Conservation (phyloP, 2,113 vertebrate species). For the Oenanthe oenanthe region DNA sequence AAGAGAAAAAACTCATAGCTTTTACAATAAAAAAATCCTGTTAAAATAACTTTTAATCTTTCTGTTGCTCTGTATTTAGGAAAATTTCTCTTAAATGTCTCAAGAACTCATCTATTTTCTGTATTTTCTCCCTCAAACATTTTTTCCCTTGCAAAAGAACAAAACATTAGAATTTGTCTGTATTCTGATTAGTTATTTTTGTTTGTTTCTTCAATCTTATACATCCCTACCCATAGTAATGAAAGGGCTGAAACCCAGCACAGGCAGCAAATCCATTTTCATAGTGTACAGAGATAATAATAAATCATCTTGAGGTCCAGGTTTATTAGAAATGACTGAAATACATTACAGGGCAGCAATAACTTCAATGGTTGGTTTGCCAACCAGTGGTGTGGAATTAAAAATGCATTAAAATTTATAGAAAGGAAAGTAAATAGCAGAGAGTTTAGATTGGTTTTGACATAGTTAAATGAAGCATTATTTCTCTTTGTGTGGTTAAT, state of each 20-base stretch:
- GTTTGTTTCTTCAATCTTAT: conserved; percentile 22
- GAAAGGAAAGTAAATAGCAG: conserved; percentile 71
- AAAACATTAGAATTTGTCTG: background rate
- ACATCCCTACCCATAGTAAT: conserved; percentile 15
- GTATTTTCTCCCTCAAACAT: background rate
- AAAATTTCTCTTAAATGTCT: background rate
- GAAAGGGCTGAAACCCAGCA: background rate
- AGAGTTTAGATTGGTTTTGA: conserved; percentile 69
- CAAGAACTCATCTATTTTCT: background rate
- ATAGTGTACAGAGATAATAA: conserved; percentile 50
- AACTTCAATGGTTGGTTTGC: conserved; percentile 71
- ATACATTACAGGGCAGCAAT: conserved; percentile 61
- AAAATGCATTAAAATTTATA: conserved; percentile 75
- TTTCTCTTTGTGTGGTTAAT: conserved; percentile 66
- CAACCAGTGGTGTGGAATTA: conserved; percentile 71
- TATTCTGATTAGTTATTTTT: background rate
- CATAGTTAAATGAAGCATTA: conserved; percentile 71
- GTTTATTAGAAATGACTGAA: conserved; percentile 74
- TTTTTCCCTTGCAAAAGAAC: background rate
- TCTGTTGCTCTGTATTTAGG: background rate
- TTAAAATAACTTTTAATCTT: background rate
- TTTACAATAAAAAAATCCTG: background rate
- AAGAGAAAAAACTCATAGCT: accelerated
- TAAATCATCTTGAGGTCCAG: conserved; percentile 66
- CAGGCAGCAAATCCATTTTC: conserved; percentile 43